Conservation (phyloP, 1,140 invertebrate species). For the Panagrolaimus sp. region DNA sequence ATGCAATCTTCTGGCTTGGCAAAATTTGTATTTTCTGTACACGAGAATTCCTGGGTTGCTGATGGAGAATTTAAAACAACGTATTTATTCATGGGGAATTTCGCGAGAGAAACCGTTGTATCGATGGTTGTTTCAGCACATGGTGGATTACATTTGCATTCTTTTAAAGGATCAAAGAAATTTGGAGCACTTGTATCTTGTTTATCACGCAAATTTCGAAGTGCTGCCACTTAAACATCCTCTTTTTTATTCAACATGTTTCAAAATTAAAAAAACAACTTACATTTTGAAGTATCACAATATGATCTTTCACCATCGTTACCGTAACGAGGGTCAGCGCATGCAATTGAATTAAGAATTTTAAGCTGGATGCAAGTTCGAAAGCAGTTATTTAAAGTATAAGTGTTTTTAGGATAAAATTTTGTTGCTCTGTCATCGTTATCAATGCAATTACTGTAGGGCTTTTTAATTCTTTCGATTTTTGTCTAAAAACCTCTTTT, state of each 20-base stretch:
- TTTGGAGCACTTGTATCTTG: not conserved
- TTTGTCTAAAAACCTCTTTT: conserved; percentile 7
- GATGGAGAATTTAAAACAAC: not conserved
- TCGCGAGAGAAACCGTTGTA: not conserved
- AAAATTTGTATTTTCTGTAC: not conserved
- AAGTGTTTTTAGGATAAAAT: not conserved
- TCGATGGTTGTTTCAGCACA: not conserved
- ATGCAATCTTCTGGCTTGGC: not conserved
- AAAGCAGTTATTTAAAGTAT: not conserved
- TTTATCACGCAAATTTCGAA: not conserved
- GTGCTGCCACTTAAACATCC: not conserved
- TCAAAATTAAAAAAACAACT: no score
- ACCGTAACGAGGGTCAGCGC: conserved; percentile 10
- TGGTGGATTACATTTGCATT: not conserved
- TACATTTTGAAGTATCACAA: no score
- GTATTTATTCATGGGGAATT: not conserved
- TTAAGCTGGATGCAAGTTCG: not conserved
- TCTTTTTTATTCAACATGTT: no score
- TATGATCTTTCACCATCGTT: not conserved
- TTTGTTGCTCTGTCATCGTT: not conserved
- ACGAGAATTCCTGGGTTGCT: not conserved
- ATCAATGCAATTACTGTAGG: conserved; percentile 3
- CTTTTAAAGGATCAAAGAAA: not conserved
- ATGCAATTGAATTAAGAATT: not conserved
- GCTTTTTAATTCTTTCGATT: not conserved